Percentiles rank a stretch among this genome's conserved stretches.
Evolutionary conservation across 1,140 invertebrate genomes (phyloP).

Genomic region (Aphaenogaster rudis): DNA sequence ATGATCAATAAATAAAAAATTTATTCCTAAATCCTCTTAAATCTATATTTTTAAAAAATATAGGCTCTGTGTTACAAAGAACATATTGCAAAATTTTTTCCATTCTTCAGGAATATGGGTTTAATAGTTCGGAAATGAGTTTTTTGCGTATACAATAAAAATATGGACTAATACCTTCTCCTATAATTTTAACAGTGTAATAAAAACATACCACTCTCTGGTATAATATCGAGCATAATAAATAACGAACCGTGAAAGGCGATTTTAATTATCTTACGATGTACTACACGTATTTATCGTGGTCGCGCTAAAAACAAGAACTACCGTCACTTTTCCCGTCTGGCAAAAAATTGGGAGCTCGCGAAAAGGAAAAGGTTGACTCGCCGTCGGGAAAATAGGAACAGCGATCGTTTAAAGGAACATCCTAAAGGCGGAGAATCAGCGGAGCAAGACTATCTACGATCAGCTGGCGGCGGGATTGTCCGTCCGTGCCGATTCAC

Average conservation of each 20-base stretch:
- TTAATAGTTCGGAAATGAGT: not conserved
- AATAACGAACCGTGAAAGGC: not conserved
- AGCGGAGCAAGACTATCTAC: slow-evolving; percentile 43
- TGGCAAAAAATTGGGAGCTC: not conserved
- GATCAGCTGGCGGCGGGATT: slow-evolving; percentile 26
- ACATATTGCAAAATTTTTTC: not conserved
- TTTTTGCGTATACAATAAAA: not conserved
- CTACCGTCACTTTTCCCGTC: not conserved
- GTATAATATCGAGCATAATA: not conserved
- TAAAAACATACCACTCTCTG: not conserved
- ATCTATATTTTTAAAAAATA: not conserved
- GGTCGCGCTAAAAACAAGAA: not conserved
- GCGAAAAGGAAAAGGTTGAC: slow-evolving; percentile 12
- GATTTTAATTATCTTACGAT: slow-evolving; percentile 4
- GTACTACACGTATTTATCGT: not conserved
- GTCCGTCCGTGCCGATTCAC: slow-evolving; percentile 53
- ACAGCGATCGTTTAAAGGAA: slow-evolving; percentile 41
- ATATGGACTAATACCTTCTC: not conserved
- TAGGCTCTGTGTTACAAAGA: not conserved
- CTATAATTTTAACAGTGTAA: not conserved
- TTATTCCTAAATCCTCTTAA: not conserved
- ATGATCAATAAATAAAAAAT: not conserved
- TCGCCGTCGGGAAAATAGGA: slow-evolving; percentile 40
- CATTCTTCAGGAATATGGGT: not conserved
- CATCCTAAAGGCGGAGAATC: slow-evolving; percentile 52